These are phyloP conservation scores for Eucidaris tribuloides DNA, from an alignment of 35 echinoderm and acorn worm species.

Conservation along the genomic window DNA sequence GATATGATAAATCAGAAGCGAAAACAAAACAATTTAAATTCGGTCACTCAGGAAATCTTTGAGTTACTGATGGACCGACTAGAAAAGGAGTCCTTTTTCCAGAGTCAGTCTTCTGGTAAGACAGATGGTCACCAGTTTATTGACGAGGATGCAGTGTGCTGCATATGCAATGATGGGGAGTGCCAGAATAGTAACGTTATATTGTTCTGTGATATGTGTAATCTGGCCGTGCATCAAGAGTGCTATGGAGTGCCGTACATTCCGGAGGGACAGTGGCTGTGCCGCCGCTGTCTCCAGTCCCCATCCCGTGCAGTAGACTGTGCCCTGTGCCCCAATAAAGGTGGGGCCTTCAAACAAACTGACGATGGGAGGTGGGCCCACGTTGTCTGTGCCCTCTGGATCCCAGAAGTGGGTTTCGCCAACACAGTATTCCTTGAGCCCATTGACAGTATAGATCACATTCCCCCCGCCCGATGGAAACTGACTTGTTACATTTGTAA, in stretches of 20 bases:
- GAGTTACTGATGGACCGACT: slow-evolving; percentile 96
- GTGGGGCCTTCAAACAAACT: slow-evolving; percentile 97
- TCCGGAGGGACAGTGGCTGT: slow-evolving; percentile 99
- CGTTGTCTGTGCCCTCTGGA: slow-evolving; percentile 97
- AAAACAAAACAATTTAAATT: slow-evolving; percentile 29
- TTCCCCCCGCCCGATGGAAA: slow-evolving; percentile 96
- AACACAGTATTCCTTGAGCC: slow-evolving; percentile 99
- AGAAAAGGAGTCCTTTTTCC: slow-evolving; percentile 97
- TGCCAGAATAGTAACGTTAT: slow-evolving; percentile 99
- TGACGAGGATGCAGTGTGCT: slow-evolving; percentile 98
- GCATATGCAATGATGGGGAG: slow-evolving; percentile 96
- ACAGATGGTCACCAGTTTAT: slow-evolving; percentile 87
- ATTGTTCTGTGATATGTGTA: slow-evolving; percentile 99
- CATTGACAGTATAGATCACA: slow-evolving; percentile 94
- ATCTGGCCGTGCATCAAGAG: slow-evolving; percentile 98
- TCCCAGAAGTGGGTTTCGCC: slow-evolving; percentile 98
- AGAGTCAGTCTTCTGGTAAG: slow-evolving; percentile 92
- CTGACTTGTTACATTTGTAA: slow-evolving; percentile 99
- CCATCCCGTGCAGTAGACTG: slow-evolving; percentile 97
- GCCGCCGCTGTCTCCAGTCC: slow-evolving; percentile 91
- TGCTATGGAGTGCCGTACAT: slow-evolving; percentile 99
- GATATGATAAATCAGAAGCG: slow-evolving; percentile 94
- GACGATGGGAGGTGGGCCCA: slow-evolving; percentile 98
- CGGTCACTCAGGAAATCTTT: slow-evolving; percentile 92
- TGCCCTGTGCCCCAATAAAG: slow-evolving; percentile 98